Evolutionary conservation across 2,113 vertebrate species (phyloP), one percentile per base, ranked within the genome.

Genomic region (Mobula birostris): DNA sequence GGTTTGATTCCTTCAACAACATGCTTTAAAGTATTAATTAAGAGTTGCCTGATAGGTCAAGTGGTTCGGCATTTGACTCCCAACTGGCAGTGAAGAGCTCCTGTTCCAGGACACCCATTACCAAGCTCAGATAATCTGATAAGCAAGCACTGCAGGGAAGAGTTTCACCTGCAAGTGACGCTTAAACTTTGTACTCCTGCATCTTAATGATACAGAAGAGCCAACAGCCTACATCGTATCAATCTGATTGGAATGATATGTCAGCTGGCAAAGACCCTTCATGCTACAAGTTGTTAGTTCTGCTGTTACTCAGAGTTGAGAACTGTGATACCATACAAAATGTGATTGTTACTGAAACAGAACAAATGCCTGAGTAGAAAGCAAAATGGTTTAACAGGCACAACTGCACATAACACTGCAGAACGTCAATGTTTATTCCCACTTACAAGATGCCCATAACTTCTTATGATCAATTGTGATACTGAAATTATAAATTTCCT

Each of bases 371-470:
- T 40, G 17, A 32, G 6, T 72, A n/a, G 66, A 24, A 68, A 92
- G 88, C 61, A 68, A 68, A 90, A 15, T 63, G 70, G 15, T 24
- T 92, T 36, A 91, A 40, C 17, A 74, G 63, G 70, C 29, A 93
- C 70, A 76, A 40, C 36, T 93, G 36, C 32, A 93, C 56, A 93
- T 56, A 90, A 66, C 61, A 90, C 29, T 32, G 29, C 24, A 70
- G 24, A 48, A 93, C 14, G 70, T 27, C 72, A 74, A 56, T 93
- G 70, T 76, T 93, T 93, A 93, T 72, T 93, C 40, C 70, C 90
- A 5, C 24, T 56, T 56, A 56, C 91, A 93, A 92, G 40, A 36
- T 93, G 21, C 27, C 21, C 68, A 48, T 93, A 56, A 92, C 19
- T 40, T 40, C 74, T 93, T 93, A 9, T 76, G n/a, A 74, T 21